A percentile compares a stretch with the other conserved stretches of the same genome.
Evolutionary conservation across 2,113 vertebrate genomes (phyloP).

Genomic region (Mionectes macconnelli): DNA sequence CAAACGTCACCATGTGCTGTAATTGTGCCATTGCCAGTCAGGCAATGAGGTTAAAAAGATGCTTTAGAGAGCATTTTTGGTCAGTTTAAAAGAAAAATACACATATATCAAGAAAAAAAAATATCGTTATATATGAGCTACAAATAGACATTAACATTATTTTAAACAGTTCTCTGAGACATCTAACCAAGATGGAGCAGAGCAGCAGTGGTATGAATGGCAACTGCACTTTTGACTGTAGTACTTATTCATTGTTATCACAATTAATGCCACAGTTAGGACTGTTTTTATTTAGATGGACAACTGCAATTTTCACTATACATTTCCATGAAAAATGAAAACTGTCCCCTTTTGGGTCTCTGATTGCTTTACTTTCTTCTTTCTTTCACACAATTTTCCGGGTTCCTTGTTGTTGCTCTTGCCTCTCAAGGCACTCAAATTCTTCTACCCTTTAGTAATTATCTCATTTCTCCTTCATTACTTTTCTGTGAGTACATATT

Average conservation of each 20-base stretch:
- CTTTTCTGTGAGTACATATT: neutral
- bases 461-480: neutral
- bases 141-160: accelerated
- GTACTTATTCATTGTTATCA: neutral
- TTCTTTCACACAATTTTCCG: neutral
- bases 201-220: neutral
- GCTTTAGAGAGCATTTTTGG: neutral
- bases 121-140: neutral
- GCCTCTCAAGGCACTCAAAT: neutral
- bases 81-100: neutral
- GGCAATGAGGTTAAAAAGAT: neutral
- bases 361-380: neutral
- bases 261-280: neutral
- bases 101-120: neutral
- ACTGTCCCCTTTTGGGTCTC: accelerated
- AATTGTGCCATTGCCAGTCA: neutral
- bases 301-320: neutral
- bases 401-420: neutral
- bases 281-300: neutral
- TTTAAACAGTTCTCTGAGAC: neutral
- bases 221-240: neutral
- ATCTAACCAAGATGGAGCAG: neutral
- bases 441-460: neutral
- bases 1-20: accelerated
- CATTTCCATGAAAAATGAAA: neutral